phyloP scores from a whole-genome alignment of 2,113 vertebrate genomes.

The Tretioscincus oriximinensis region DNA sequence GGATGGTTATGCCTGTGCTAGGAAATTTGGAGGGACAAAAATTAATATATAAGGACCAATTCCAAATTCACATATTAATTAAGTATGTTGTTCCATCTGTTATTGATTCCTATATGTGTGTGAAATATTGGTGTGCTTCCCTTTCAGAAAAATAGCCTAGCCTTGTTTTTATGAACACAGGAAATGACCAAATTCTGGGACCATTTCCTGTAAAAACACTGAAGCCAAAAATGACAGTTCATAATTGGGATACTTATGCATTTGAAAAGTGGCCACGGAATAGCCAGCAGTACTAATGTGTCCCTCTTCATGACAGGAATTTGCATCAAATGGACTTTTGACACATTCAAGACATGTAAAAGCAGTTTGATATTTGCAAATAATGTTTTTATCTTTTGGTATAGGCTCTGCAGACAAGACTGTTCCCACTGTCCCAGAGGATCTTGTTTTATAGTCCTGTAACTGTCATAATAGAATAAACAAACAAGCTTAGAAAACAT shows the following conservation, averaged over 20 bases:
- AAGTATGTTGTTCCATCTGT: not conserved
- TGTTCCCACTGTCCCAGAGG: not conserved
- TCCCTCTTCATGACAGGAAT: too few relatives aligned
- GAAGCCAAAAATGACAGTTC: too few relatives aligned
- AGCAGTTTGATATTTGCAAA: not conserved
- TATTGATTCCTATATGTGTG: not conserved
- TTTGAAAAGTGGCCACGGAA: too few relatives aligned
- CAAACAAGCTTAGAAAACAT: not conserved
- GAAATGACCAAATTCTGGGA: too few relatives aligned
- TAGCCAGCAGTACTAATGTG: too few relatives aligned
- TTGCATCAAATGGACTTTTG: too few relatives aligned
- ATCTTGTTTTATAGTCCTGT: fast-evolving
- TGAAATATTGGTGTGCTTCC: too few relatives aligned
- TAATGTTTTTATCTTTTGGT: not conserved
- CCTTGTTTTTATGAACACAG: too few relatives aligned
- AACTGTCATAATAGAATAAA: not conserved
- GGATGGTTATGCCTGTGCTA: not conserved
- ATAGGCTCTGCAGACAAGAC: not conserved
- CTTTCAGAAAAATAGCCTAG: too few relatives aligned
- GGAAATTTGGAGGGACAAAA: not conserved
- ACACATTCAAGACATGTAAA: not conserved
- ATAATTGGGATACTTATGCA: too few relatives aligned
- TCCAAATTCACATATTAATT: not conserved
- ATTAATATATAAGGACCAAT: not conserved
- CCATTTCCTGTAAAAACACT: too few relatives aligned